A percentile compares a stretch with the other conserved stretches of the same genome.
Evolutionary conservation across 2,113 vertebrate genomes (phyloP).

Genomic region (Tinamus guttatus): DNA sequence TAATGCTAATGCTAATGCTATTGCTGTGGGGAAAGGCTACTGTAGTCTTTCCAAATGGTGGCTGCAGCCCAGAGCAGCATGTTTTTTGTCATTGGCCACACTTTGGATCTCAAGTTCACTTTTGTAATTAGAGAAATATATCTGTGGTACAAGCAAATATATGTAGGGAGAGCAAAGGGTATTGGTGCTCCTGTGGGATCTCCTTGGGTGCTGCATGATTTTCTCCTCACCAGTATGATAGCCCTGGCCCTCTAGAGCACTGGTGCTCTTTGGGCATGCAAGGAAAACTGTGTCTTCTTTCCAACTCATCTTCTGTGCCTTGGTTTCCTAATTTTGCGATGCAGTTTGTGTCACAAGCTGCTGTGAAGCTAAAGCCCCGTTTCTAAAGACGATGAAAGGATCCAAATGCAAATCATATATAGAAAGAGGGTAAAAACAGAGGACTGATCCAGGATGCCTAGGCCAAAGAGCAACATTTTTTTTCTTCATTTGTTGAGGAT

Average conservation of each 20-base stretch:
- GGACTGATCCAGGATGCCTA: background rate
- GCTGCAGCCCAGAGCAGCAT: background rate
- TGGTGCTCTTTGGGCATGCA: rapidly evolving
- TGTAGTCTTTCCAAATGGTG: rapidly evolving
- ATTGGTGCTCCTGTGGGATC: background rate
- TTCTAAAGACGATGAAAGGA: background rate
- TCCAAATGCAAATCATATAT: background rate
- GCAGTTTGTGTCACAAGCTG: background rate
- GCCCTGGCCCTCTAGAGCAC: background rate
- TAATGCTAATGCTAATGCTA: rapidly evolving
- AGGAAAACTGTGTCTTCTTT: background rate
- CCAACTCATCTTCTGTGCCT: background rate
- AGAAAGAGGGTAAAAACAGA: background rate
- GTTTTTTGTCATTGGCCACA: background rate
- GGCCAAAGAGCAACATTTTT: background rate
- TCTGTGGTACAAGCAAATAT: rapidly evolving
- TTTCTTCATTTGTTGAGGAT: background rate
- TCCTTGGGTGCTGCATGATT: rapidly evolving
- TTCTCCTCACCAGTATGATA: background rate
- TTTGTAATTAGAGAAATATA: background rate
- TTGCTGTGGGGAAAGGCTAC: background rate
- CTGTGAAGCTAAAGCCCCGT: background rate
- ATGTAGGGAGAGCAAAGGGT: rapidly evolving
- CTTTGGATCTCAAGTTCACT: background rate
- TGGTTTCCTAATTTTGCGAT: background rate